A percentile compares a stretch with the other conserved stretches of the same genome.
Evolutionary conservation across 2,888 invertebrate genomes (phyloP).

Genomic region (Leucoma salicis): DNA sequence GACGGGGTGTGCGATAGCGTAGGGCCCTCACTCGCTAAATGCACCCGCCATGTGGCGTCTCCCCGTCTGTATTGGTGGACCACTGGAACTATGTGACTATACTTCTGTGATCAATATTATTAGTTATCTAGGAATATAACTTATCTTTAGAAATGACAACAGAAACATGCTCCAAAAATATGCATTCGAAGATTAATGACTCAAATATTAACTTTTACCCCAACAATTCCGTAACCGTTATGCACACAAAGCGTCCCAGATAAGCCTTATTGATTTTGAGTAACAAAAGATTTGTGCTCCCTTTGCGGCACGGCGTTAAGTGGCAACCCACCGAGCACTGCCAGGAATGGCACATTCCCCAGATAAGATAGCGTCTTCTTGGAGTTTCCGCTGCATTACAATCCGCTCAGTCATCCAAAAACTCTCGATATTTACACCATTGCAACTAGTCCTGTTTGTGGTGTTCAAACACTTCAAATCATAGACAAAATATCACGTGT

Average conservation of each 20-base stretch:
- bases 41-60: too few relatives aligned
- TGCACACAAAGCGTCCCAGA: conserved; percentile 57
- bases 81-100: too few relatives aligned
- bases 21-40: too few relatives aligned
- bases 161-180: conserved; percentile 9
- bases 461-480: too few relatives aligned
- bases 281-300: conserved; percentile 56
- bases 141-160: too few relatives aligned
- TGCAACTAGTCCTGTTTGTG: conserved; percentile 31
- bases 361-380: conserved; percentile 66
- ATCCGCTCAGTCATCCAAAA: conserved; percentile 60
- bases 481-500: too few relatives aligned
- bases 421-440: conserved; percentile 26
- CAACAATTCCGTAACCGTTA: conserved; percentile 54
- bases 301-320: conserved; percentile 69
- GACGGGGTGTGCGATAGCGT: too few relatives aligned
- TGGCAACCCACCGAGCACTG: conserved; percentile 57
- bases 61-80: too few relatives aligned
- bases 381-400: conserved; percentile 56
- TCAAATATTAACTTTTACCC: conserved; percentile 48
- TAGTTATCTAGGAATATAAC: too few relatives aligned
- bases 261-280: conserved; percentile 66
- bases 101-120: too few relatives aligned
- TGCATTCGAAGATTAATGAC: conserved; percentile 52
- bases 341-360: conserved; percentile 71